These are phyloP conservation scores for Anableps anableps DNA, from an alignment of 2,797 vertebrate species.

Conservation along the genomic window DNA sequence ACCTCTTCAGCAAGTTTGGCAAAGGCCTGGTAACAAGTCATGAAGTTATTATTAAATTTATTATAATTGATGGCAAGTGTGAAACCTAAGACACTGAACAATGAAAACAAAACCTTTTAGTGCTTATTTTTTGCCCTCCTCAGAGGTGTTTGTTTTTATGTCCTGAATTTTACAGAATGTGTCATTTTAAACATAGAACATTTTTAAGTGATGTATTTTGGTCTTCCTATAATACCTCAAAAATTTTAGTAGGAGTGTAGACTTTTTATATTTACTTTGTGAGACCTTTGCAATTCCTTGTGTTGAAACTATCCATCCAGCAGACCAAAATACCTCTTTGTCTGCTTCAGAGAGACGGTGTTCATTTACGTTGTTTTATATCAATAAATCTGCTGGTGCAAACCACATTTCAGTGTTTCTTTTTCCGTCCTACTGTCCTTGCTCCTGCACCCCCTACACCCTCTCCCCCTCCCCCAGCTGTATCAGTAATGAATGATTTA, in stretches of 20 bases:
- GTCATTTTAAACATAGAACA: not conserved
- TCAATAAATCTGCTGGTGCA: conserved; percentile 23
- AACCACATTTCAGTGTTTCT: conserved; percentile 27
- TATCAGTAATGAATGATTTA: conserved; percentile 73
- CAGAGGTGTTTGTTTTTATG: not conserved
- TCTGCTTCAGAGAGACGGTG: conserved; percentile 24
- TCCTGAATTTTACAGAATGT: not conserved
- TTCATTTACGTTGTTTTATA: conserved; percentile 15
- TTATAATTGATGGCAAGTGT: too few species aligned
- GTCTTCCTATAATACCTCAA: too few species aligned
- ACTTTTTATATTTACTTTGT: not conserved
- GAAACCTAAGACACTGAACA: too few species aligned
- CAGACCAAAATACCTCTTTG: conserved; percentile 18
- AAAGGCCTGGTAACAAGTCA: too few species aligned
- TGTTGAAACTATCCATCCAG: not conserved
- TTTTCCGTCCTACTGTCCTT: conserved; percentile 9
- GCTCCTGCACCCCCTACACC: not conserved
- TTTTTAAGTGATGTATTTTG: not conserved
- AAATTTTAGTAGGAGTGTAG: not conserved
- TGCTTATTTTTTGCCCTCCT: not conserved
- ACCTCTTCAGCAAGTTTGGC: too few species aligned
- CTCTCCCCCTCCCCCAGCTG: conserved; percentile 3
- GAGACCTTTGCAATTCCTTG: conserved; percentile 19
- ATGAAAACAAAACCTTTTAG: not conserved
- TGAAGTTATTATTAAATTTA: not conserved